Evolutionary conservation across 1,140 invertebrate genomes (phyloP).

Genomic region (Venustaconcha ellipsiformis): DNA sequence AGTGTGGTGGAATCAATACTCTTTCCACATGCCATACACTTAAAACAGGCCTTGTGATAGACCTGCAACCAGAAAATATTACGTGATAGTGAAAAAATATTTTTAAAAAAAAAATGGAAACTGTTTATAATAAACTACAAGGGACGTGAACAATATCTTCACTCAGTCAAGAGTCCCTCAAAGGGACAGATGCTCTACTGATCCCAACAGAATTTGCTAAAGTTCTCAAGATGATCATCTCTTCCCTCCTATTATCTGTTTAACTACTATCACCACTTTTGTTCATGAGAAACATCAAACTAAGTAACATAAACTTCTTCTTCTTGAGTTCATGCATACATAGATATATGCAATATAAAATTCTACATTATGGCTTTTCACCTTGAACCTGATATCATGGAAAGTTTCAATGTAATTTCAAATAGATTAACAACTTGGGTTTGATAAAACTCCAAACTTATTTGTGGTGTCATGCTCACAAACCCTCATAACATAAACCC

Average conservation of each 20-base stretch:
- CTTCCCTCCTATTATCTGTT: neutral
- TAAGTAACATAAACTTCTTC: no score
- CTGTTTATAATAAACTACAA: neutral
- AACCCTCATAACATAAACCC: no score
- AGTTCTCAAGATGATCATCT: neutral
- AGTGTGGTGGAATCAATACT: conserved; percentile 93
- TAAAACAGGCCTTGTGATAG: conserved; percentile 52
- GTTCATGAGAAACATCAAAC: no score
- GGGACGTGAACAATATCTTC: no score
- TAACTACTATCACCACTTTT: neutral
- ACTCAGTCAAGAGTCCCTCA: no score
- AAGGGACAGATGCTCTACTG: neutral
- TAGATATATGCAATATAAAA: no score
- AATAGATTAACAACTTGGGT: no score
- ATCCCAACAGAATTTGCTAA: neutral
- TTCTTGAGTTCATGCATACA: no score
- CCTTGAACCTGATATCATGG: no score
- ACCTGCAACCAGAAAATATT: conserved; percentile 30
- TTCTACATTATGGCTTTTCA: no score
- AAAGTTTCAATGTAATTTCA: neutral
- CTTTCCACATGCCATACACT: conserved; percentile 80
- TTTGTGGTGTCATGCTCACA: no score
- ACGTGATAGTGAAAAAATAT: neutral
- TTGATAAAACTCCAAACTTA: no score
- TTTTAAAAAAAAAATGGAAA: neutral